These are phyloP conservation scores for Chionoecetes opilio DNA, from an alignment of 1,140 invertebrate species.

Conservation along the genomic window DNA sequence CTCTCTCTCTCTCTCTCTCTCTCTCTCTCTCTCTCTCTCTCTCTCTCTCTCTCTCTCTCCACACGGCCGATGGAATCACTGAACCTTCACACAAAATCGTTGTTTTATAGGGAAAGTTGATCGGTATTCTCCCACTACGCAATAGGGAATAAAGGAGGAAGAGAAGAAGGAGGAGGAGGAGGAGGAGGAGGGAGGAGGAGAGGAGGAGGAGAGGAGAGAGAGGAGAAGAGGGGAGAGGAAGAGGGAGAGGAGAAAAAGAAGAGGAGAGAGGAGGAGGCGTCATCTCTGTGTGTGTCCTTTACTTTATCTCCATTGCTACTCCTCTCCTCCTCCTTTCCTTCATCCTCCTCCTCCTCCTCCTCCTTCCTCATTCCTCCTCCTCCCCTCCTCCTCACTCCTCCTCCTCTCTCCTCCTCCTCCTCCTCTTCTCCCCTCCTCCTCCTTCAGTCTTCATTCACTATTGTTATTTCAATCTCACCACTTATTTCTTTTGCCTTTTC, in stretches of 20 bases:
- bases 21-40: not conserved
- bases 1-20: not conserved
- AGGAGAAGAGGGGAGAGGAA: not conserved
- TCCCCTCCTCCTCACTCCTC: no score
- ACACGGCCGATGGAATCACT: not conserved
- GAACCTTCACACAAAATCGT: not conserved
- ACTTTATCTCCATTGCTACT: not conserved
- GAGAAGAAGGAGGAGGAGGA: not conserved
- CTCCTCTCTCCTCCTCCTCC: not conserved
- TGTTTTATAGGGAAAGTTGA: slow-evolving; percentile 6
- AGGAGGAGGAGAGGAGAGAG: not conserved
- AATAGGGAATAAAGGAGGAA: not conserved
- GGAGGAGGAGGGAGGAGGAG: not conserved
- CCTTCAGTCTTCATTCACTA: not conserved
- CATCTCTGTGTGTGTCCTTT: not conserved
- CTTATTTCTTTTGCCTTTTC: not conserved
- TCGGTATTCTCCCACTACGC: not conserved
- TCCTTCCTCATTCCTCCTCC: not conserved
- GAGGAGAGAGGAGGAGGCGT: not conserved
- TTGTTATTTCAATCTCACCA: no score
- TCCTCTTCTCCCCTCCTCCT: not conserved
- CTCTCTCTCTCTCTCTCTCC: not conserved
- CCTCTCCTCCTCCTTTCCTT: not conserved
- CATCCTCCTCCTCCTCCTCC: not conserved
- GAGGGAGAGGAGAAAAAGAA: not conserved